Conservation (phyloP, 2,113 vertebrate species). For the Sinocyclocheilus rhinocerous region DNA sequence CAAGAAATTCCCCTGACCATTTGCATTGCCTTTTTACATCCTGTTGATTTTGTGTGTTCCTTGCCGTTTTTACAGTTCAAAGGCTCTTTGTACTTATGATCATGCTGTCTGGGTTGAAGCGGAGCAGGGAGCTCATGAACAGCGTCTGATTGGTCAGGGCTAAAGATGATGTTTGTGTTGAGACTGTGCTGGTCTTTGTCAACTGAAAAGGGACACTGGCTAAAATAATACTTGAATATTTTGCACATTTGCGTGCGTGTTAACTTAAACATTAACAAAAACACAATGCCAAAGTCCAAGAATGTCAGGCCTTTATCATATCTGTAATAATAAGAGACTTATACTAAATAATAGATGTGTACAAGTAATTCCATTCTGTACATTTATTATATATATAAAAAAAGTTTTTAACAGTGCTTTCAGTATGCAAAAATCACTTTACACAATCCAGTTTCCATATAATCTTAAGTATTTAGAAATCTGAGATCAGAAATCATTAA, state of each 20-base stretch:
- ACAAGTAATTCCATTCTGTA: background rate
- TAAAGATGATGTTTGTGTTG: background rate
- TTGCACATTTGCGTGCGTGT: background rate
- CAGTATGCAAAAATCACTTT: background rate
- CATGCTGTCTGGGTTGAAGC: background rate
- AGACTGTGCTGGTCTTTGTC: background rate
- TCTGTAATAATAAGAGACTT: background rate
- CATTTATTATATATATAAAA: background rate
- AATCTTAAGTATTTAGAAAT: background rate
- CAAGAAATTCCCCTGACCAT: background rate
- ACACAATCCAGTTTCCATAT: conserved; percentile 2
- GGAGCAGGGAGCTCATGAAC: background rate
- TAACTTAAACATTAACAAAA: background rate
- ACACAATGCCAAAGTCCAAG: background rate
- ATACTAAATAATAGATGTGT: background rate
- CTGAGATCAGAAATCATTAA: background rate
- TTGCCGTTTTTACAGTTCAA: background rate
- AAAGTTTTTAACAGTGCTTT: background rate
- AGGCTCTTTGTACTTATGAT: background rate
- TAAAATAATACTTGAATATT: conserved; percentile 27
- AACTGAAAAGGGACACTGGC: background rate
- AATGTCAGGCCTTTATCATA: background rate
- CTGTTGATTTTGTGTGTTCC: background rate
- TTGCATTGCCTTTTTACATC: background rate
- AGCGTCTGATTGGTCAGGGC: background rate